Evolutionary conservation across 2,888 invertebrate species (phyloP).

Genomic region (Calameuta pallipes): DNA sequence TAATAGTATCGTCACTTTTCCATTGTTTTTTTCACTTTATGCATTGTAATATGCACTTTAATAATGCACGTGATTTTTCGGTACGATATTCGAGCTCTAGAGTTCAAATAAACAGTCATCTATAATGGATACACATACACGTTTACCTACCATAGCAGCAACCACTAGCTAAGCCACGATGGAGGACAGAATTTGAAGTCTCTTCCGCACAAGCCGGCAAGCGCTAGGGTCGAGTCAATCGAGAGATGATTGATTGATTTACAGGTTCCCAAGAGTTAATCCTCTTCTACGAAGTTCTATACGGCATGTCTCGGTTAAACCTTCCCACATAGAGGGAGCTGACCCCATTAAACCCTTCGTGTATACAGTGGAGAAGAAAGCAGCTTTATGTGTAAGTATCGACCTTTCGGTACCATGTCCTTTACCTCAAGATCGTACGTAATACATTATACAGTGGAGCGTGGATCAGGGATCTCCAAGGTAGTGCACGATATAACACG

Average conservation of each 20-base stretch:
- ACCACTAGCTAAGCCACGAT: not conserved
- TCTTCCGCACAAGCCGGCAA: not conserved
- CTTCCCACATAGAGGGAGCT: not conserved
- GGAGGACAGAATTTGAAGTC: not conserved
- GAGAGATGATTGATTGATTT: not conserved
- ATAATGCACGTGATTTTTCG: no score
- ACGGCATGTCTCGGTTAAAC: not conserved
- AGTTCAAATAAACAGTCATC: no score
- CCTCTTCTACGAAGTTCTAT: not conserved
- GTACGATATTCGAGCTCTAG: no score
- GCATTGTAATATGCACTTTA: no score
- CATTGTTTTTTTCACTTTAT: no score
- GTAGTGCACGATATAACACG: not conserved
- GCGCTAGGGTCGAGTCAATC: not conserved
- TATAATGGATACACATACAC: no score
- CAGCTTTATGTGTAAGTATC: not conserved
- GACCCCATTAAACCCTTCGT: not conserved
- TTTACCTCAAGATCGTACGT: not conserved
- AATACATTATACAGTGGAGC: not conserved
- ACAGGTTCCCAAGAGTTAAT: not conserved
- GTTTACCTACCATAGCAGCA: not conserved
- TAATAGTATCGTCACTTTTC: no score
- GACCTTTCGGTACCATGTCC: not conserved
- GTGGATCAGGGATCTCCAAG: not conserved
- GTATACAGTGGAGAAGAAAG: not conserved